phyloP scores from a whole-genome alignment of 2,113 vertebrate genomes.

The Pionites leucogaster region DNA sequence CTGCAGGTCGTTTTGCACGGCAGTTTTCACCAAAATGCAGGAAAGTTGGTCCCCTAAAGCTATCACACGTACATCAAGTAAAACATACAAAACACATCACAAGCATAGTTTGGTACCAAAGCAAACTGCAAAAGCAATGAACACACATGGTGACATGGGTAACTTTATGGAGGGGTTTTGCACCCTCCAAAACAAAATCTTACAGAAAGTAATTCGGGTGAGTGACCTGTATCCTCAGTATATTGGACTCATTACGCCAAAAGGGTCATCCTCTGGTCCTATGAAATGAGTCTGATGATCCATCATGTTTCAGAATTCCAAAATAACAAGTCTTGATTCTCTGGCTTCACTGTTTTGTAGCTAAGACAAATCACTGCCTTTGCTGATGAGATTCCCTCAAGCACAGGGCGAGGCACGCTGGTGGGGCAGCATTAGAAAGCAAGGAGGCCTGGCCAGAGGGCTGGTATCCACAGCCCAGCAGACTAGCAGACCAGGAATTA shows the following conservation, averaged over 20 bases:
- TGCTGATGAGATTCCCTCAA: not conserved
- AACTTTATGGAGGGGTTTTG: rapidly evolving
- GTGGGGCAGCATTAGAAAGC: not conserved
- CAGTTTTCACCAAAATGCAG: not conserved
- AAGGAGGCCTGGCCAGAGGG: not conserved
- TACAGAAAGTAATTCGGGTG: not conserved
- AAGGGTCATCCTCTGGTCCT: not conserved
- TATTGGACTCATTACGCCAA: not conserved
- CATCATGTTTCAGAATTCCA: not conserved
- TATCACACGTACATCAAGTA: too few species aligned
- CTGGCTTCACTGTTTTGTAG: not conserved
- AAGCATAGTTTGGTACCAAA: not conserved
- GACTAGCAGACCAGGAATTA: rapidly evolving
- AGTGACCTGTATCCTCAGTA: not conserved
- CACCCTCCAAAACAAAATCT: not conserved
- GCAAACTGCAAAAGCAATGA: not conserved
- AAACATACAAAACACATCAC: rapidly evolving
- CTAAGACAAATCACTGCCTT: not conserved
- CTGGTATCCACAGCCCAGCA: not conserved
- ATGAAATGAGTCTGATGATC: not conserved
- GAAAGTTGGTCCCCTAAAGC: not conserved
- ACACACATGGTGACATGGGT: rapidly evolving
- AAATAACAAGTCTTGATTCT: not conserved
- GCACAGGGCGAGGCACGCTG: not conserved
- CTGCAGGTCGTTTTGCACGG: not conserved